These are phyloP conservation scores for Magallana ariakensis DNA, from an alignment of 1,140 invertebrate genomes.

Conservation along the genomic window DNA sequence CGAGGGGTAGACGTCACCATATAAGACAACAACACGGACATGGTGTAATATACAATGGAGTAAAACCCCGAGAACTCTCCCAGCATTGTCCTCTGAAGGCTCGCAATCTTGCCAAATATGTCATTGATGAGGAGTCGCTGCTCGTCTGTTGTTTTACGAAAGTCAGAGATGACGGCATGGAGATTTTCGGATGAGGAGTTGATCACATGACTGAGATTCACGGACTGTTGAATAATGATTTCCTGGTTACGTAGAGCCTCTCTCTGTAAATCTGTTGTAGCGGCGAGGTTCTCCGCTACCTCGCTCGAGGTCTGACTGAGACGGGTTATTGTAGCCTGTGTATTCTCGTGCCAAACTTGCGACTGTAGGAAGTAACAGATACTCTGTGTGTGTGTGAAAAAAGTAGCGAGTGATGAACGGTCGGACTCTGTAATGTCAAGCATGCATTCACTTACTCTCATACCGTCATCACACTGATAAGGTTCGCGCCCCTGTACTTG, in stretches of 20 bases:
- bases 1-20: constrained; percentile 81
- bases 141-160: constrained; percentile 81
- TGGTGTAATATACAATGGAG: constrained; percentile 82
- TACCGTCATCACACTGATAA: constrained; percentile 81
- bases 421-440: constrained; percentile 82
- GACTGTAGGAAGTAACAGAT: constrained; percentile 86
- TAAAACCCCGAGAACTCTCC: constrained; percentile 84
- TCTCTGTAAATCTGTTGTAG: constrained; percentile 77
- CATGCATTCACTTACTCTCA: constrained; percentile 81
- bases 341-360: constrained; percentile 85
- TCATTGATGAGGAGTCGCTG: constrained; percentile 82
- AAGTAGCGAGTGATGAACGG: constrained; percentile 84
- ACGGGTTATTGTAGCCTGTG: constrained; percentile 82
- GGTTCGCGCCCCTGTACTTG: constrained; percentile 82
- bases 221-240: constrained; percentile 81
- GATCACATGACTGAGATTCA: constrained; percentile 78
- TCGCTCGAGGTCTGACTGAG: constrained; percentile 79
- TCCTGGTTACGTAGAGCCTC: constrained; percentile 81
- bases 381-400: constrained; percentile 86
- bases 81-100: constrained; percentile 81
- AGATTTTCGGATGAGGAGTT: constrained; percentile 79
- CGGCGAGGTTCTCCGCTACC: constrained; percentile 81
- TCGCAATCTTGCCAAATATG: constrained; percentile 82
- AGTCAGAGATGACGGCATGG: constrained; percentile 81
- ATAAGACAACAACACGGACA: constrained; percentile 81